Evolutionary conservation across 2,113 vertebrate species (phyloP), one percentile per base, ranked within the genome.

Genomic region (Mesocricetus auratus): DNA sequence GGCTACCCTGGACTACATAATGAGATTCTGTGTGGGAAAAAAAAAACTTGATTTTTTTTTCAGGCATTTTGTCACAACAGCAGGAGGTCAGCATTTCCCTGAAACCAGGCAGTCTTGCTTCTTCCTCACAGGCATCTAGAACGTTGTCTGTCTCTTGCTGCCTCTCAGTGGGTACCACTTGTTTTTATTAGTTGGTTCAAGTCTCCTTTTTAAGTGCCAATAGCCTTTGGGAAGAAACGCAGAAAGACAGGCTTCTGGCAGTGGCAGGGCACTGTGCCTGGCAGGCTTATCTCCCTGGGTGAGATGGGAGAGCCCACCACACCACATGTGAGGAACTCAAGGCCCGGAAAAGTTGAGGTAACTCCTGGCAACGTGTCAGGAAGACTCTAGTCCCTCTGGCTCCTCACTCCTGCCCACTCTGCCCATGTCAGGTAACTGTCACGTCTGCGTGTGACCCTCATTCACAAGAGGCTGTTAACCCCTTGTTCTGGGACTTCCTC

Each of bases 261-360:
- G 1, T 0, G 5, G 4, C 31, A 77, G 45, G 69, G 45, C 36
- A 1, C 45, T 12, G 66, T 15, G 4, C 31, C 31, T 31, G 47
- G 11, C 50, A 74, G 78, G 58, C 16, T 11, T 15, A 5, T 4
- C 31, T 8, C 56, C 29, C 3, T 0, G 4, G 66, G 64, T 16
- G 56, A 7, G 19, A 8, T 16, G 15, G n/a, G 21, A 4, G 21
- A n/a, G 47, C 45, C 47, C 8, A 8, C 47, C 21, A 15, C 42
- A 3, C n/a, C 22, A 22, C 58, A 66, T 5, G 3, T 15, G 1
- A 36, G 64, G 42, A 73, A 13, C 29, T 81, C 53, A 39, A 82
- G 79, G 53, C 53, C 21, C 13, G 7, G 21, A 39, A 26, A 39
- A 53, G 79, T 60, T 82, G 56, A 15, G 53, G 22, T 62, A 39